A percentile compares a stretch with the other conserved stretches of the same genome.
These are phyloP conservation scores for Drosophila erecta DNA, from an alignment of 1,140 invertebrate genomes.

Conservation along the genomic window DNA sequence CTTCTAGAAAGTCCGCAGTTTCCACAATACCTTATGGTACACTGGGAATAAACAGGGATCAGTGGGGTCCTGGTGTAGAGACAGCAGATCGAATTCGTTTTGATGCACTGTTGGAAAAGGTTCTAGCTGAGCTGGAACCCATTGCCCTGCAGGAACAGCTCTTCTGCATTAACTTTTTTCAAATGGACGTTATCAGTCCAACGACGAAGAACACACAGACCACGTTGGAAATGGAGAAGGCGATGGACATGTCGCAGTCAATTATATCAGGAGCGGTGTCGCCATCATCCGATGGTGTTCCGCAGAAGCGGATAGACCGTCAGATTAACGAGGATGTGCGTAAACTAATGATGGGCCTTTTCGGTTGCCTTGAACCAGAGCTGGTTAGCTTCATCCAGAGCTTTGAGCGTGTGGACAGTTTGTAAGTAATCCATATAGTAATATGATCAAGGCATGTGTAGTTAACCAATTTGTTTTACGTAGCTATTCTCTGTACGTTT, in stretches of 20 bases:
- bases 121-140: slow-evolving; percentile 95
- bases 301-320: slow-evolving; percentile 88
- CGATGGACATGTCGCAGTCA: slow-evolving; percentile 68
- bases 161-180: slow-evolving; percentile 97
- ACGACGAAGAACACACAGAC: slow-evolving; percentile 86
- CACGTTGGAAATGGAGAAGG: slow-evolving; percentile 85
- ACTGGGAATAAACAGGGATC: slow-evolving; percentile 77
- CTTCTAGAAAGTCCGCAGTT: slow-evolving; percentile 70
- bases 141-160: slow-evolving; percentile 97
- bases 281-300: slow-evolving; percentile 63
- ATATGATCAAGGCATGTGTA: neutral
- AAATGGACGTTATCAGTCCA: slow-evolving; percentile 89
- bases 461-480: slow-evolving; percentile 57
- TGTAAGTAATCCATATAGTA: slow-evolving; percentile 86
- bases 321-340: slow-evolving; percentile 92
- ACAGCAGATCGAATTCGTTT: slow-evolving; percentile 81
- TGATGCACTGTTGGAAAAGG: slow-evolving; percentile 84
- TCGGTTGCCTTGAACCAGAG: slow-evolving; percentile 94
- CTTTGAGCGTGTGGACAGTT: slow-evolving; percentile 94
- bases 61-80: slow-evolving; percentile 80
- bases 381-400: slow-evolving; percentile 93
- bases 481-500: slow-evolving; percentile 96
- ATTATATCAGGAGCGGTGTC: slow-evolving; percentile 44
- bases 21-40: slow-evolving; percentile 80
- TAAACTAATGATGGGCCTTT: slow-evolving; percentile 94